phyloP scores from a whole-genome alignment of 2,797 vertebrate genomes.

The Urophycis tenuis region DNA sequence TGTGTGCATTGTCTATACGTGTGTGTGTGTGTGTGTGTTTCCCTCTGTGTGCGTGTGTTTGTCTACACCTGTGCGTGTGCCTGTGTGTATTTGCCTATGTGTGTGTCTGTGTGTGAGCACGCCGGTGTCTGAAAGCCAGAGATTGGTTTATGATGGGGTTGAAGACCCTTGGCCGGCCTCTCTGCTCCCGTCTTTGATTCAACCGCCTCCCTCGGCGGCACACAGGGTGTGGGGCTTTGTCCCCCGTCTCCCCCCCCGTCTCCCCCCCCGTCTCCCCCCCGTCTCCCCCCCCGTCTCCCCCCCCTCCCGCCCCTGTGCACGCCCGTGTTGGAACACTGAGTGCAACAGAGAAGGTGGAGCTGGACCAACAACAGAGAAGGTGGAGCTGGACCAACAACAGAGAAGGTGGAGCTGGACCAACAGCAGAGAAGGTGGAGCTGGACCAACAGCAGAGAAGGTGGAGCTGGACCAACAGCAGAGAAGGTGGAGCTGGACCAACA shows the following conservation, averaged over 20 bases:
- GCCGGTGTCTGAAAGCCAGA: neutral
- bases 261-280: neutral
- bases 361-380: too few species aligned
- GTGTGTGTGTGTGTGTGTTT: neutral
- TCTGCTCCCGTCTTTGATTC: constrained; percentile 6
- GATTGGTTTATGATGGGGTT: neutral
- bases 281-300: too few species aligned
- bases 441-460: too few species aligned
- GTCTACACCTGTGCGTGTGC: too few species aligned
- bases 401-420: too few species aligned
- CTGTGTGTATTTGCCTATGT: neutral
- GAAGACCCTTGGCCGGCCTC: constrained; percentile 24
- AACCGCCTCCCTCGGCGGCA: constrained; percentile 5
- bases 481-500: too few species aligned
- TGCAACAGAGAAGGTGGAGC: neutral
- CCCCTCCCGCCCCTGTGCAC: too few species aligned
- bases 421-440: too few species aligned
- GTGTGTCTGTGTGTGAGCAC: neutral
- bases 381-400: too few species aligned
- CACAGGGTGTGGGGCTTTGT: constrained; percentile 1
- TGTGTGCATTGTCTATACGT: neutral
- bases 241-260: too few species aligned
- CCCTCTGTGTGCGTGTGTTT: neutral
- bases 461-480: too few species aligned
- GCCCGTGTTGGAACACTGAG: neutral